Base-by-base conservation (phyloP, 1,140 invertebrate species). In the Atta texana region DNA sequence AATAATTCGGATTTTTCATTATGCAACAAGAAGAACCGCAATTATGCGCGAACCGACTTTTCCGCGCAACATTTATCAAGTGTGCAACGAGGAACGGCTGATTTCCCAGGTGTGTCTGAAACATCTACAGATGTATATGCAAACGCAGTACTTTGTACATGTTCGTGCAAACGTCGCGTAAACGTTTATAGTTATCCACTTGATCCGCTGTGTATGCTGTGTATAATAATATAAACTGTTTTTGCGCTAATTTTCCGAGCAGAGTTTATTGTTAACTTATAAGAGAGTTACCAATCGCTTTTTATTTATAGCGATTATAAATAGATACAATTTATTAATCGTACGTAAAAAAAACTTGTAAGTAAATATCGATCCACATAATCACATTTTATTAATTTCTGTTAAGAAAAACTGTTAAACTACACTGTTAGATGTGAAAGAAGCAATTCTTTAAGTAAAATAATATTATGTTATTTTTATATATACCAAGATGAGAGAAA, bases 41-140 rank as follows among this genome's bases (percentile, higher is more conserved):
- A 90, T 93, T 93, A 92, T 88, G 63, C 31, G 57, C 66, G 68
- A 86, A 55, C 57, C 75, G 85, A 51, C 75, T 85, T 90, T 86
- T 78, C 84, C 55, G 63, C 77, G 68, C 34, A 72, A 71, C 87
- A 91, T 92, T 93, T 92, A 92, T 93, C 89, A 92, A 89, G 69
- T 84, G 72, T 82, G 72, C 69, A 84, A 87, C 82, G 85, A 85
- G 91, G 91, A 85, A 82, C 80, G 85, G 69, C 86, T 93, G 92
- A 93, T 93, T 93, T 93, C 93, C 92, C 92, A 77, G 31, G 92
- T 68, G 93, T 84, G 75, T 78, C 80, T 90, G 57, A 63, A 63
- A 61, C 75, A 87, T 72, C 85, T 74, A 55, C 18, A 57, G n/a
- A 18, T 34, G 31, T 14, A 14, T 39, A 63, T 51, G 53, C 44